Evolutionary conservation across 2,113 vertebrate species (phyloP), one percentile per base, ranked within the genome.

Genomic region (Spermophilus dauricus): DNA sequence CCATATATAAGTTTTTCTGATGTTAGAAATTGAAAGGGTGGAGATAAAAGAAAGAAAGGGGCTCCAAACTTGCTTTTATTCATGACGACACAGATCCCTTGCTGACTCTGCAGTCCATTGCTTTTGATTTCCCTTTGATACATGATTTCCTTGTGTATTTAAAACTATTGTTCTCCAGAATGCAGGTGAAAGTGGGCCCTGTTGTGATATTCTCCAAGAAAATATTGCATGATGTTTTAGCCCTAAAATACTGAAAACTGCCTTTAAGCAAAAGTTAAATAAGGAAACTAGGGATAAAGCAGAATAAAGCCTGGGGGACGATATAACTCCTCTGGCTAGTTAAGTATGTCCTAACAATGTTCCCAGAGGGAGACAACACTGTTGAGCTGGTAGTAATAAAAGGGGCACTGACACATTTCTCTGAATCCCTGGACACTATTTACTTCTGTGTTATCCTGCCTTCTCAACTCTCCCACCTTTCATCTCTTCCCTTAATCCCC

Each of bases 11-110:
- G 80, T n/a, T 28, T 86, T 95, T 90, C 30, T 17, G 0, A 84
- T 93, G 82, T 65, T 80, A 91, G 94, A 97, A 95, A 95, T 72
- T 93, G 87, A 37, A 96, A 67, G 48, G 82, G 92, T 96, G 81
- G 77, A 87, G 42, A 96, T 91, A 18, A 96, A 84, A 75, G n/a
- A 7, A 48, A 4, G 28, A 69, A 80, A 30, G 11, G 18, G 32
- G 1, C 42, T 91, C 53, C 72, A 61, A 69, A 67, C 45, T 91
- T 89, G 53, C 75, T 89, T 94, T 96, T 91, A 80, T 87, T 95
- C 75, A 58, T 4, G 8, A n/a, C 85, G 69, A 22, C 45, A 34
- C 32, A 39, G 86, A n/a, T 88, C n/a, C 32, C 24, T 73, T 11
- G 17, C 39, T 77, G 51, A 84, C 83, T 69, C 45, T 20, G 34